phyloP scores from a whole-genome alignment of 2,888 invertebrate species.

The Druceiella hillmani region DNA sequence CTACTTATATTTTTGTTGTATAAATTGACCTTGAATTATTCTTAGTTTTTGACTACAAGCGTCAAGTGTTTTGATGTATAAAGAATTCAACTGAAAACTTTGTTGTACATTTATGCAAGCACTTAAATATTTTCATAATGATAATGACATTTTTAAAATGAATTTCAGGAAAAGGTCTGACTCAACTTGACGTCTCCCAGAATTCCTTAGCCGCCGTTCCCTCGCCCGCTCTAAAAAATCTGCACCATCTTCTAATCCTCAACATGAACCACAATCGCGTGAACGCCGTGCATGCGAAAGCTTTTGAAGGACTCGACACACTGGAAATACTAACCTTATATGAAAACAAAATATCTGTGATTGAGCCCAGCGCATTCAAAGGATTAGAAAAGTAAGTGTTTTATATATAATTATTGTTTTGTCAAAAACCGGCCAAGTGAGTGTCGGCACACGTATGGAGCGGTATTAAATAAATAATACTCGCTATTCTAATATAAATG shows the following conservation, averaged over 20 bases:
- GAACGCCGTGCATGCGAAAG: slow-evolving; percentile 68
- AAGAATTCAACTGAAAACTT: too few relatives aligned
- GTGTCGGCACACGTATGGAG: too few relatives aligned
- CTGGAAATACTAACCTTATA: slow-evolving; percentile 82
- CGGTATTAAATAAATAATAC: too few relatives aligned
- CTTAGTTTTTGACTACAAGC: too few relatives aligned
- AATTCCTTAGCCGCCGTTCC: slow-evolving; percentile 79
- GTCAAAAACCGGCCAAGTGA: too few relatives aligned
- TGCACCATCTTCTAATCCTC: slow-evolving; percentile 77
- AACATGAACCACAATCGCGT: slow-evolving; percentile 87
- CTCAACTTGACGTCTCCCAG: slow-evolving; percentile 83
- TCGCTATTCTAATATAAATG: too few relatives aligned
- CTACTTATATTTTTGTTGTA: too few relatives aligned
- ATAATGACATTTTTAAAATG: too few relatives aligned
- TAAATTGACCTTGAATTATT: too few relatives aligned
- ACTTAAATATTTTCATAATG: too few relatives aligned
- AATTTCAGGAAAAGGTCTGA: slow-evolving; percentile 77
- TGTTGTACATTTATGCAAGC: too few relatives aligned
- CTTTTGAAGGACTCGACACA: slow-evolving; percentile 83
- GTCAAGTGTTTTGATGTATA: too few relatives aligned
- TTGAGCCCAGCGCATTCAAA: slow-evolving; percentile 79
- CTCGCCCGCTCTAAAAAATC: slow-evolving; percentile 70
- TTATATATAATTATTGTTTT: not conserved
- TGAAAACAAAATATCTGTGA: slow-evolving; percentile 74
- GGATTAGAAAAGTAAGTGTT: slow-evolving; percentile 78